Base-by-base conservation (phyloP, 2,797 vertebrate genomes). In the Aldrovandia affinis region DNA sequence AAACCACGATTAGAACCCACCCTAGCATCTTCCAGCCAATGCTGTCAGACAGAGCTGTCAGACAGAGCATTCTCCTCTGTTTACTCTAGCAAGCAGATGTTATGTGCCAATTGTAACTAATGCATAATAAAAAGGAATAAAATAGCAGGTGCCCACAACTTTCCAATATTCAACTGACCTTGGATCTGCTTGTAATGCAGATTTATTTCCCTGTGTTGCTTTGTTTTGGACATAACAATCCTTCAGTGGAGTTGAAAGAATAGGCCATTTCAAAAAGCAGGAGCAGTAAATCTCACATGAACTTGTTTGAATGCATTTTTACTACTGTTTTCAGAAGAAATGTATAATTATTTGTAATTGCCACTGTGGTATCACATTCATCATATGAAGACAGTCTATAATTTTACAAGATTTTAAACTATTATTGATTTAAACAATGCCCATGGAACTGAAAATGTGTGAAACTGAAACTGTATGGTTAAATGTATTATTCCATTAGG, bases 371-470 rank as follows among this genome's bases (percentile, higher is more conserved):
- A 79, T 50, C 28, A 6, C n/a, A 52, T 79, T 55, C n/a, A 79
- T 54, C 42, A 30, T 50, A 47, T 44, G 44, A 80, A 30, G 44
- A 30, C 78, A 80, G 78, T 80, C 78, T 80, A 54, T 55, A 80
- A 80, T 80, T 30, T 47, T 80, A 54, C 50, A 80, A 36, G 50
- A 6, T 7, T 80, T 28, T n/a, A 30, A 54, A 80, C 20, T 33
- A 30, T 54, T 80, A 52, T 80, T 54, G 44, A 80, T 30, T 50
- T 18, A 55, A 15, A 15, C 47, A 80, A 55, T 70, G 33, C 30
- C 33, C 65, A 70, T 22, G 33, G 33, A 33, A 15, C 15, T 33
- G 33, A 70, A 70, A 70, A 70, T 70, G 65, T 70, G n/a, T n/a
- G n/a, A n/a, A n/a, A n/a, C n/a, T 70, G 7, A 2, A 36, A 5